Evolutionary conservation across 30 jellyfish, hydroid and myxozoan species (phyloP).

Genomic region (Phacellophora camtschatica): DNA sequence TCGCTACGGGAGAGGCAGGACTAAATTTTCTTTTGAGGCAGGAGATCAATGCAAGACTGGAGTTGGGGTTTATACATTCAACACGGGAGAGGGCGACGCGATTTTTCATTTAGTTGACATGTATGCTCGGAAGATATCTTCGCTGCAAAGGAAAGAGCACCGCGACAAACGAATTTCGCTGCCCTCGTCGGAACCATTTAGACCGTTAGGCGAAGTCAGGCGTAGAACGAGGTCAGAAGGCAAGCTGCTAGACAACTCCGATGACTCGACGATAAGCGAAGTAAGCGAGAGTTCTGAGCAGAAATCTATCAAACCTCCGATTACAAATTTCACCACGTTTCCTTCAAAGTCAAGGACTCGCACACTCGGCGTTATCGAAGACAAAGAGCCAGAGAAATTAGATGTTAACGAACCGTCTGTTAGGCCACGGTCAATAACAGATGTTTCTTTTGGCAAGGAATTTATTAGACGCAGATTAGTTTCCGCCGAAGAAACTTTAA

Average conservation of each 20-base stretch:
- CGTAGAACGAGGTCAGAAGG: conserved; percentile 93
- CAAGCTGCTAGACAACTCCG: conserved; percentile 64
- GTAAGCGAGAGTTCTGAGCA: conserved; percentile 57
- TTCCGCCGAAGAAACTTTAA: neutral
- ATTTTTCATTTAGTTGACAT: conserved; percentile 85
- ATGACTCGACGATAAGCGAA: conserved; percentile 33
- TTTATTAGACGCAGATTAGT: neutral
- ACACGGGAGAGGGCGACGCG: conserved; percentile 96
- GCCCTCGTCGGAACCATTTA: conserved; percentile 71
- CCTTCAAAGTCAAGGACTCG: conserved; percentile 4
- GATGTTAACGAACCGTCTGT: neutral
- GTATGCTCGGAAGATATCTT: conserved; percentile 86
- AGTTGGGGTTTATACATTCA: conserved; percentile 93
- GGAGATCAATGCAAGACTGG: conserved; percentile 93
- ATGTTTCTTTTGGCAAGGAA: neutral
- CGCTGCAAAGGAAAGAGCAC: conserved; percentile 35
- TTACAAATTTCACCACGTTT: neutral
- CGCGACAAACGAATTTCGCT: conserved; percentile 58
- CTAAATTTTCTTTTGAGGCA: conserved; percentile 97
- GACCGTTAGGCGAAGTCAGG: conserved; percentile 71
- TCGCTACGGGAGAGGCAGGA: conserved; percentile 96
- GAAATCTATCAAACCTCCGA: neutral
- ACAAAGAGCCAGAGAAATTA: conserved; percentile 12
- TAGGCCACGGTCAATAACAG: conserved; percentile 35
- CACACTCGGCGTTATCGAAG: conserved; percentile 42